A percentile compares a stretch with the other conserved stretches of the same genome.
Conservation (phyloP, 1,140 invertebrate species). For the Meloidogyne floridensis region DNA sequence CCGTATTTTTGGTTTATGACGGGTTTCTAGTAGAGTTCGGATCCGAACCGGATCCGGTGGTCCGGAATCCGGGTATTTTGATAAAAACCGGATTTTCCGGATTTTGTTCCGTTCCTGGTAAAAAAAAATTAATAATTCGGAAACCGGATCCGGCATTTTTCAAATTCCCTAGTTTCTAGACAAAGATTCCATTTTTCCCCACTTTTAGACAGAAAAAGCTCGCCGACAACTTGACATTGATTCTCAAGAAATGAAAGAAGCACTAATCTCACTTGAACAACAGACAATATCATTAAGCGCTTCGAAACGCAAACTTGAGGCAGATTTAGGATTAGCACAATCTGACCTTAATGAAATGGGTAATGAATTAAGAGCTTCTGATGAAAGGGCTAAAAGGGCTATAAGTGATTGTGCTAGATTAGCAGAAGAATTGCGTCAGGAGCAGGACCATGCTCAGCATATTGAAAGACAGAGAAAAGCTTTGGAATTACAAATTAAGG, state of each 20-base stretch:
- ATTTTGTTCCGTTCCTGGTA: too few species aligned
- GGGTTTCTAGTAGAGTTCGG: not conserved
- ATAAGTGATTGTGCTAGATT: slow-evolving; percentile 91
- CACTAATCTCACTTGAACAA: slow-evolving; percentile 88
- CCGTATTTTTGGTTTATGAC: too few species aligned
- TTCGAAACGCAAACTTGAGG: slow-evolving; percentile 97
- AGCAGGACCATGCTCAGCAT: slow-evolving; percentile 95
- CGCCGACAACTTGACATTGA: slow-evolving; percentile 95
- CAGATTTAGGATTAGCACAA: slow-evolving; percentile 85
- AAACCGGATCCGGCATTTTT: too few species aligned
- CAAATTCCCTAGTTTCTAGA: not conserved
- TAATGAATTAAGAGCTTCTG: slow-evolving; percentile 75
- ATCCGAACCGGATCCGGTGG: too few species aligned
- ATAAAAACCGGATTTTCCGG: too few species aligned
- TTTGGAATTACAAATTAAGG: slow-evolving; percentile 73
- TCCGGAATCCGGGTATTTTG: too few species aligned
- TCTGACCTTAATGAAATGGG: slow-evolving; percentile 93
- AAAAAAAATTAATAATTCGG: too few species aligned
- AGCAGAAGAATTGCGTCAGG: slow-evolving; percentile 94
- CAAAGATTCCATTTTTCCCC: not conserved
- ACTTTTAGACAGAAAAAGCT: slow-evolving; percentile 72
- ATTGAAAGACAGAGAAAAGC: slow-evolving; percentile 96
- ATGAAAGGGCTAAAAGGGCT: slow-evolving; percentile 69
- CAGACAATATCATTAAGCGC: slow-evolving; percentile 87
- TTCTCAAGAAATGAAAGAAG: slow-evolving; percentile 91